Percentiles rank a stretch among this genome's conserved stretches.
These are phyloP conservation scores for Coelopa pilipes DNA, from an alignment of 2,888 invertebrate genomes.

Conservation along the genomic window DNA sequence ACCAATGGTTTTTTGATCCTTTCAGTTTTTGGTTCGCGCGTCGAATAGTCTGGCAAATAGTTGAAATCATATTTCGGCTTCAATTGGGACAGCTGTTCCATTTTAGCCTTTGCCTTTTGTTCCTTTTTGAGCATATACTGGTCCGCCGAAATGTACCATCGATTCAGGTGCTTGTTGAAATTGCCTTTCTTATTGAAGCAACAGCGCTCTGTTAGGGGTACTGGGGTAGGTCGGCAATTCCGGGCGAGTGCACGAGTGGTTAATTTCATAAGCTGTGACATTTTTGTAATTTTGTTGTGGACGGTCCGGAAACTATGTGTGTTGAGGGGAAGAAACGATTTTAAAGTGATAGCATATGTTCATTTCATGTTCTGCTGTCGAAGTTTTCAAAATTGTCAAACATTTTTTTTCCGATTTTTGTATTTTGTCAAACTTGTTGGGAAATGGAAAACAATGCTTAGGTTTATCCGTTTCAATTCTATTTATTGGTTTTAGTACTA, in stretches of 20 bases:
- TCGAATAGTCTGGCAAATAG: slow-evolving; percentile 13
- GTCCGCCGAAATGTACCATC: not conserved
- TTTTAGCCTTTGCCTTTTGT: not conserved
- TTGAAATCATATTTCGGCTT: slow-evolving; percentile 2
- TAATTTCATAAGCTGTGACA: slow-evolving; percentile 15
- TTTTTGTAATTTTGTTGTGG: slow-evolving; percentile 30
- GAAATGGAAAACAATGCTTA: too few species aligned
- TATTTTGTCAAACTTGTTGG: too few species aligned
- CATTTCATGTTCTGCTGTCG: too few species aligned
- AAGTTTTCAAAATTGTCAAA: too few species aligned
- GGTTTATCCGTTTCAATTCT: not conserved
- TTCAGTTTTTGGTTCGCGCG: not conserved
- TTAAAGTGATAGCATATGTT: too few species aligned
- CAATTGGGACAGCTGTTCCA: not conserved
- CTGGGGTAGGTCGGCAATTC: not conserved
- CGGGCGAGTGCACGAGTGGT: not conserved
- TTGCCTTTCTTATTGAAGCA: not conserved
- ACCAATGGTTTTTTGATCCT: not conserved
- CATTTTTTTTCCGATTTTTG: too few species aligned
- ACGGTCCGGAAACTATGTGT: not conserved
- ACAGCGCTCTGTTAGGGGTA: slow-evolving; percentile 4
- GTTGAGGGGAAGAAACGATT: too few species aligned
- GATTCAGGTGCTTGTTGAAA: not conserved
- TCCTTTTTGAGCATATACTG: not conserved
- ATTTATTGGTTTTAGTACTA: not conserved